Percentiles rank a stretch among this genome's conserved stretches.
phyloP scores from a whole-genome alignment of 92 coral and sea anemone species.

The Montipora capitata region DNA sequence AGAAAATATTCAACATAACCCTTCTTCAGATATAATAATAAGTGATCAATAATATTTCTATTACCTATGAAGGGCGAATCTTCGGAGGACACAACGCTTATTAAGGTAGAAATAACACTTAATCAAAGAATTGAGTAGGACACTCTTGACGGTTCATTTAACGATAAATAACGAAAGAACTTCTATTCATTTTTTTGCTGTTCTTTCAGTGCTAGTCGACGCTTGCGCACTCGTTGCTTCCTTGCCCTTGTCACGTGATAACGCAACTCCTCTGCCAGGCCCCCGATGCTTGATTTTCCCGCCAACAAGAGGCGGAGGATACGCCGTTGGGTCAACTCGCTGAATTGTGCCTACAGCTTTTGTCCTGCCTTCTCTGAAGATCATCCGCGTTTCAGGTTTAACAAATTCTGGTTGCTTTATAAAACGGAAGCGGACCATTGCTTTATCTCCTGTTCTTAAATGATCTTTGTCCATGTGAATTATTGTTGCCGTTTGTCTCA shows the following conservation, averaged over 20 bases:
- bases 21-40: no score
- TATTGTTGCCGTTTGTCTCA: constrained; percentile 98
- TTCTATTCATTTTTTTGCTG: constrained; percentile 39
- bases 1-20: no score
- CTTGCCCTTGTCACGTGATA: constrained; percentile 80
- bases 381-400: constrained; percentile 96
- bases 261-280: constrained; percentile 75
- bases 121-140: no score
- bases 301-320: constrained; percentile 91
- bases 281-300: constrained; percentile 95
- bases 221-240: constrained; percentile 65
- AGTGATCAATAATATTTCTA: no score
- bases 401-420: constrained; percentile 98
- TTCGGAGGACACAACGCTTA: no score
- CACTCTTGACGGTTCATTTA: no score
- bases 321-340: constrained; percentile 86
- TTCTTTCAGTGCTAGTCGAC: constrained; percentile 62
- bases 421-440: constrained; percentile 93
- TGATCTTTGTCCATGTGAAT: constrained; percentile 92
- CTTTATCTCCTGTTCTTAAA: constrained; percentile 95
- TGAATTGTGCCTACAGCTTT: constrained; percentile 99
- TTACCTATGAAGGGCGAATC: no score
- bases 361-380: constrained; percentile 98
- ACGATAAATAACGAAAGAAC: no score
- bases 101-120: no score